A percentile compares a stretch with the other conserved stretches of the same genome.
Conservation (phyloP, 1,140 invertebrate species). For the Aphis craccivora region DNA sequence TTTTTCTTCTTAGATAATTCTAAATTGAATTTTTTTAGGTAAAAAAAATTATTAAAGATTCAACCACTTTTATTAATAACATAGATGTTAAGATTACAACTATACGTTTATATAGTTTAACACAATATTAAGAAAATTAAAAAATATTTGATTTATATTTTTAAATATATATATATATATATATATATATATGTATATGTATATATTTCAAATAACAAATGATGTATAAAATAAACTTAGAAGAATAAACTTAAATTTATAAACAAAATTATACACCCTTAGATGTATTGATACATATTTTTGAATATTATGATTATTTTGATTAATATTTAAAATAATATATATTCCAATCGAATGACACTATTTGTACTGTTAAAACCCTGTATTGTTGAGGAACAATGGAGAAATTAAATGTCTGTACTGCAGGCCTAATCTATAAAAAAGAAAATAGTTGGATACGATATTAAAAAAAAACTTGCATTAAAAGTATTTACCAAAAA, state of each 20-base stretch:
- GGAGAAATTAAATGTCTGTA: constrained; percentile 84
- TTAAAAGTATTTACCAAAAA: constrained; percentile 69
- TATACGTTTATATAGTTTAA: neutral
- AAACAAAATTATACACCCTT: neutral
- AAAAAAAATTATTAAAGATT: neutral
- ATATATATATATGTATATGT: neutral
- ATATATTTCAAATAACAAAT: constrained; percentile 5
- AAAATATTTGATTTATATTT: neutral
- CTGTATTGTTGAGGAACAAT: constrained; percentile 82
- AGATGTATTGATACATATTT: neutral
- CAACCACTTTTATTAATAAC: neutral
- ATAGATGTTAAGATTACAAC: neutral
- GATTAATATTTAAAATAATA: neutral
- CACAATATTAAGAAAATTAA: neutral
- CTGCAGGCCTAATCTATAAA: constrained; percentile 79
- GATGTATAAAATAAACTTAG: neutral
- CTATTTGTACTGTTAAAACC: constrained; percentile 78
- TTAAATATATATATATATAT: neutral
- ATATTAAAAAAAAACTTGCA: neutral
- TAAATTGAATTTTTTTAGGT: neutral
- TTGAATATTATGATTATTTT: neutral
- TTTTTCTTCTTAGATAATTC: neutral
- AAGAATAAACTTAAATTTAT: neutral
- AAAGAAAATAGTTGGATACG: neutral
- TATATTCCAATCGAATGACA: constrained; percentile 85